Conservation (phyloP, 1,140 invertebrate species). For the Arion vulgaris region DNA sequence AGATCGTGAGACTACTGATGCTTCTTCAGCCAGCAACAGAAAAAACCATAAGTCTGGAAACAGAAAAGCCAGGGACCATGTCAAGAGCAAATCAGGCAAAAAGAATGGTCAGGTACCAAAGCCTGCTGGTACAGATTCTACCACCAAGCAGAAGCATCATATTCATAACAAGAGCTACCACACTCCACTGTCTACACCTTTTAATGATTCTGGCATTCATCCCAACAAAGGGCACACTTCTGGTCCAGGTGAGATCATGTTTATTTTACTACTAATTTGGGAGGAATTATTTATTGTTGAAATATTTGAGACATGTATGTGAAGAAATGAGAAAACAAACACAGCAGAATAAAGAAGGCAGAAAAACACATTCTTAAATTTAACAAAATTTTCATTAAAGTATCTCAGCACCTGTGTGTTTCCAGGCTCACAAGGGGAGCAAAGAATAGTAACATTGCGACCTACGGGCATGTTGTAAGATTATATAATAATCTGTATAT, state of each 20-base stretch:
- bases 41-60: background rate
- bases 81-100: background rate
- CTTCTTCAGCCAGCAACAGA: conserved; percentile 17
- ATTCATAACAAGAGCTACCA: conserved; percentile 3
- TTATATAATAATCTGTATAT: too few species aligned
- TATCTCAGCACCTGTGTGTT: too few species aligned
- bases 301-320: too few species aligned
- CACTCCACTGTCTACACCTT: background rate
- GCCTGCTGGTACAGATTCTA: background rate
- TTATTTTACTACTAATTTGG: background rate
- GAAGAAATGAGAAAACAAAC: too few species aligned
- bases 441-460: too few species aligned
- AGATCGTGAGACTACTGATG: conserved; percentile 26
- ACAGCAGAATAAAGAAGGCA: too few species aligned
- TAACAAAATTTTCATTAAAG: too few species aligned
- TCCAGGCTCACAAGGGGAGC: too few species aligned
- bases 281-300: too few species aligned
- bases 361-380: too few species aligned
- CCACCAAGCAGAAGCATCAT: conserved; percentile 7
- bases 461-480: too few species aligned
- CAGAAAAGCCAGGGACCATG: background rate
- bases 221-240: background rate
- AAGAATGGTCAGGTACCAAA: background rate
- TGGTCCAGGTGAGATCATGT: background rate
- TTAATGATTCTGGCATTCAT: background rate